These are phyloP conservation scores for Tympanoctomys barrerae DNA, from an alignment of 2,797 vertebrate species.

Conservation along the genomic window DNA sequence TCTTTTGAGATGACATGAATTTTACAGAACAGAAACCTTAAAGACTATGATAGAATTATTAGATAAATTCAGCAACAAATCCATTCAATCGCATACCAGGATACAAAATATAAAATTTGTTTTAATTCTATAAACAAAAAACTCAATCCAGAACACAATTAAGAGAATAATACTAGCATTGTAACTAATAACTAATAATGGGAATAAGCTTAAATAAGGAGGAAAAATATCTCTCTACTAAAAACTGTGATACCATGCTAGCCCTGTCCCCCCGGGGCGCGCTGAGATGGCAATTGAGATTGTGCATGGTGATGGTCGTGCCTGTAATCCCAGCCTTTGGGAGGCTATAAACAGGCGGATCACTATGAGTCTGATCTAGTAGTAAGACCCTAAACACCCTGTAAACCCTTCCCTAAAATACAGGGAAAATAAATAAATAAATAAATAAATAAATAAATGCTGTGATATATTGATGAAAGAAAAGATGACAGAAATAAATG, in stretches of 20 bases:
- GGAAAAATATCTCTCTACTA: not conserved
- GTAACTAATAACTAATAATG: not conserved
- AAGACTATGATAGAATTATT: not conserved
- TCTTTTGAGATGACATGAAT: not conserved
- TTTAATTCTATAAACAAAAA: not conserved
- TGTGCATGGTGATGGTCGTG: too few relatives aligned
- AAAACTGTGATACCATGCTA: not conserved
- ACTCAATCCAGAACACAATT: not conserved
- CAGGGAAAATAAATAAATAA: too few relatives aligned
- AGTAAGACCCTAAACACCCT: too few relatives aligned
- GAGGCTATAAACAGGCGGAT: too few relatives aligned
- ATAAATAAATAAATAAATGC: not conserved
- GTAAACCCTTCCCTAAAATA: too few relatives aligned
- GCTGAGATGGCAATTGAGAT: too few relatives aligned
- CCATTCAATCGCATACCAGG: not conserved
- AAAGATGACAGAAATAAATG: not conserved
- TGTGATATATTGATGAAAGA: not conserved
- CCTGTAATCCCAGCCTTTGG: too few relatives aligned
- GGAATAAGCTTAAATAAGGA: not conserved
- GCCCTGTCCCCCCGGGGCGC: too few relatives aligned
- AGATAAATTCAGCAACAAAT: not conserved
- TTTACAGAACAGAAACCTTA: not conserved
- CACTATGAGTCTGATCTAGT: too few relatives aligned
- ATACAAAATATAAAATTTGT: not conserved
- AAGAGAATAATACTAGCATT: not conserved